A percentile compares a stretch with the other conserved stretches of the same genome.
Conservation (phyloP, 37 sponge, comb jelly and placozoan genomes). For the Haliclona indistincta region DNA sequence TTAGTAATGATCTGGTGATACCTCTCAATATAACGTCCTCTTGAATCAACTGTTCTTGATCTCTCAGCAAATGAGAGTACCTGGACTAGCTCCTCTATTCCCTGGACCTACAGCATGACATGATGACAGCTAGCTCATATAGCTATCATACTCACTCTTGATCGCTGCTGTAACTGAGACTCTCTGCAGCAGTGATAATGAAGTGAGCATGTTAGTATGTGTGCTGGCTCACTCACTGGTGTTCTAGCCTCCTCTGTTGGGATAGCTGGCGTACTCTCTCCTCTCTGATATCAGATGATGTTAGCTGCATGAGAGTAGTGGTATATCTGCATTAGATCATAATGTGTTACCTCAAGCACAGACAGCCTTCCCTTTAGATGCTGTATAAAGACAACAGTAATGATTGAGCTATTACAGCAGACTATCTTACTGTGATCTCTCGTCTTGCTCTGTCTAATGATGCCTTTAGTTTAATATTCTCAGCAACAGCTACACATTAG, state of each 20-base stretch:
- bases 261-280: conserved; percentile 38
- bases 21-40: conserved; percentile 71
- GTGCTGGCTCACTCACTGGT: conserved; percentile 31
- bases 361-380: conserved; percentile 76
- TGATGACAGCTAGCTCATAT: neutral
- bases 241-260: conserved; percentile 2
- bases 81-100: conserved; percentile 12
- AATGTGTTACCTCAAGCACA: conserved; percentile 62
- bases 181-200: conserved; percentile 26
- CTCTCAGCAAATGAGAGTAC: conserved; percentile 53
- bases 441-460: conserved; percentile 64
- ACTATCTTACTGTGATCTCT: conserved; percentile 69
- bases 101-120: neutral
- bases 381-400: conserved; percentile 2
- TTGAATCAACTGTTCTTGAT: conserved; percentile 69
- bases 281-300: conserved; percentile 67
- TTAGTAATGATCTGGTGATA: no score
- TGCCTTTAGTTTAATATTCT: conserved; percentile 56
- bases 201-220: neutral
- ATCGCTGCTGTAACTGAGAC: conserved; percentile 23
- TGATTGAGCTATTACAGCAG: neutral
- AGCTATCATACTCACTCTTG: conserved; percentile 32
- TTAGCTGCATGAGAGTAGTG: conserved; percentile 41
- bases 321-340: neutral
- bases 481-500: conserved; percentile 41